A percentile compares a stretch with the other conserved stretches of the same genome.
phyloP scores from a whole-genome alignment of 2,888 invertebrate genomes.

The Macaria notata region DNA sequence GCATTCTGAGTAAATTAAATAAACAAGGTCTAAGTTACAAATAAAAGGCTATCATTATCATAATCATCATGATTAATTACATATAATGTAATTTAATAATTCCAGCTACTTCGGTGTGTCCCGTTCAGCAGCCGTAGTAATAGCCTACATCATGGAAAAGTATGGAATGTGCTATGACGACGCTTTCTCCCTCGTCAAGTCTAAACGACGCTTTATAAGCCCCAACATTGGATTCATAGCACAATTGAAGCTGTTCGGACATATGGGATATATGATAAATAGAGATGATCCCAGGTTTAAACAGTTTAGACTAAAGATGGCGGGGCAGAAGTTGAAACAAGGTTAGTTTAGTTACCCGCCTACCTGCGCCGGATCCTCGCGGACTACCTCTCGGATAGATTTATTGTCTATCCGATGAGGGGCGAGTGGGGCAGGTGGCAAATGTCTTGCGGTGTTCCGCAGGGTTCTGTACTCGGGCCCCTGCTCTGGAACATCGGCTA shows the following conservation, averaged over 20 bases:
- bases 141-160: constrained; percentile 94
- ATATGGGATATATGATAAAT: constrained; percentile 89
- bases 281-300: constrained; percentile 87
- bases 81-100: constrained; percentile 12
- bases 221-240: constrained; percentile 92
- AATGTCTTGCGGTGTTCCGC: no score
- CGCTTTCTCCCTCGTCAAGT: constrained; percentile 86
- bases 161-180: constrained; percentile 87
- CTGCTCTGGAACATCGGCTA: no score
- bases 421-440: no score
- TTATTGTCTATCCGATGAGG: no score
- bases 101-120: constrained; percentile 94
- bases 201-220: constrained; percentile 86
- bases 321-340: constrained; percentile 90
- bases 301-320: constrained; percentile 89
- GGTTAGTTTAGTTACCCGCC: no score
- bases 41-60: no score
- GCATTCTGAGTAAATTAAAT: no score
- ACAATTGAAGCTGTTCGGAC: constrained; percentile 89
- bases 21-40: no score
- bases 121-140: constrained; percentile 92
- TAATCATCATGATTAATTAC: no score
- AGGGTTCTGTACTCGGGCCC: no score
- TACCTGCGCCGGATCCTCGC: no score
- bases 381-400: no score